Evolutionary conservation across 1,140 invertebrate species (phyloP).

Genomic region (Probaryconus sp.): DNA sequence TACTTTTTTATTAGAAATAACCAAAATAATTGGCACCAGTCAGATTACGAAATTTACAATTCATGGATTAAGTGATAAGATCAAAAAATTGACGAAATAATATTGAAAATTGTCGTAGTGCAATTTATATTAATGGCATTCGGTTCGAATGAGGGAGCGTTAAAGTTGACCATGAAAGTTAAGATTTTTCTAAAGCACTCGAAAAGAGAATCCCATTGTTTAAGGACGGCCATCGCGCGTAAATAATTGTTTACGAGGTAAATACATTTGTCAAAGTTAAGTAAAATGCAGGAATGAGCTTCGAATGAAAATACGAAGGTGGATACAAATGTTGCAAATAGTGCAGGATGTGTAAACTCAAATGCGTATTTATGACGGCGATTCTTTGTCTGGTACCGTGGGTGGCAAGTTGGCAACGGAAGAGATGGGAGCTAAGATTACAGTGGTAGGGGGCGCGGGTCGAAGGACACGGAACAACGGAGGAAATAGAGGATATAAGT

Average conservation of each 20-base stretch:
- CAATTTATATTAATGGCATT: too few species aligned
- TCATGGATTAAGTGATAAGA: too few species aligned
- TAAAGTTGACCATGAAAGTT: too few species aligned
- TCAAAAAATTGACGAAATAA: too few species aligned
- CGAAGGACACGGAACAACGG: slow-evolving; percentile 37
- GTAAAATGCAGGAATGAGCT: slow-evolving; percentile 29
- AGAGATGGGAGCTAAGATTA: slow-evolving; percentile 52
- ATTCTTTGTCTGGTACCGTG: slow-evolving; percentile 53
- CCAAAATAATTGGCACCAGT: too few species aligned
- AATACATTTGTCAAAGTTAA: slow-evolving; percentile 37
- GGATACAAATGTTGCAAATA: slow-evolving; percentile 57
- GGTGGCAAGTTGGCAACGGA: slow-evolving; percentile 51
- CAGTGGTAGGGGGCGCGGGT: slow-evolving; percentile 31
- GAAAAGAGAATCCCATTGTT: too few species aligned
- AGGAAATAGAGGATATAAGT: slow-evolving; percentile 58
- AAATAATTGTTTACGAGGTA: slow-evolving; percentile 26
- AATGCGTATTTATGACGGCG: slow-evolving; percentile 53
- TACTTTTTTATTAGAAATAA: slow-evolving; percentile 1
- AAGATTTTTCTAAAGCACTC: too few species aligned
- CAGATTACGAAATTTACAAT: too few species aligned
- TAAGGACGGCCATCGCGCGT: neutral
- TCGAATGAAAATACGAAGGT: slow-evolving; percentile 43
- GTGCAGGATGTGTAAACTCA: slow-evolving; percentile 52
- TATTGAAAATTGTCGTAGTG: too few species aligned
- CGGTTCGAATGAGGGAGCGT: too few species aligned